Base-by-base conservation (phyloP, 1,140 invertebrate genomes). In the Heliothis subflexa region DNA sequence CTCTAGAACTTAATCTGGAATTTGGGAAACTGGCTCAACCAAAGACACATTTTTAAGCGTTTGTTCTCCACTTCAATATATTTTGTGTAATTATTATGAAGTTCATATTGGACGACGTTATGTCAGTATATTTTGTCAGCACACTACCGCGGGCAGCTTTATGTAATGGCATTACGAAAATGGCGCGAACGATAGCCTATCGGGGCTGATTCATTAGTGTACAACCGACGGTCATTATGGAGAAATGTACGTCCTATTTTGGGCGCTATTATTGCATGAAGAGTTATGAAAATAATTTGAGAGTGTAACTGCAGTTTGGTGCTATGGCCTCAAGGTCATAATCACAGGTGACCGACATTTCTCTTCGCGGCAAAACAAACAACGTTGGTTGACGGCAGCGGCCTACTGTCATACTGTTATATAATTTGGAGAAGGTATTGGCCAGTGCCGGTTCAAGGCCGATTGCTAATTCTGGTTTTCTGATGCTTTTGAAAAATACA, bases 131-230 rank as follows among this genome's bases (percentile, higher is more conserved):
- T 75, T 75, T 75, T 75, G 72, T 71, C 54, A 78, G 61, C 57
- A 66, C 62, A 66, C 21, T 71, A 61, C 66, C 68, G 25, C 66
- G 21, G 11, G 16, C 54, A 57, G 33, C 57, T 72, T 78, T 78
- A 78, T 62, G 55, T 78, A 78, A 78, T 71, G 61, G 54, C 49
- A 61, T 78, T 71, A 78, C 68, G 77, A 78, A 78, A 78, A 78
- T 57, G 14, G 66, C 49, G 28, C 47, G 59, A 75, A 64, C 73
- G 73, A 75, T 75, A 64, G 59, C 47, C 59, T 14, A 50, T 12
- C 16, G 55, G 3, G 55, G 50, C 21, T 52, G 73, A 75, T 75
- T 64, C 73, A 75, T 62, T 64, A 64, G 59, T 64, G 59, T 50
- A 50, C 40, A 12, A 57, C 59, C 4, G 59, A 40, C 25, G 40